A percentile compares a stretch with the other conserved stretches of the same genome.
Evolutionary conservation across 2,797 vertebrate species (phyloP).

Genomic region (Crocidura indochinensis): DNA sequence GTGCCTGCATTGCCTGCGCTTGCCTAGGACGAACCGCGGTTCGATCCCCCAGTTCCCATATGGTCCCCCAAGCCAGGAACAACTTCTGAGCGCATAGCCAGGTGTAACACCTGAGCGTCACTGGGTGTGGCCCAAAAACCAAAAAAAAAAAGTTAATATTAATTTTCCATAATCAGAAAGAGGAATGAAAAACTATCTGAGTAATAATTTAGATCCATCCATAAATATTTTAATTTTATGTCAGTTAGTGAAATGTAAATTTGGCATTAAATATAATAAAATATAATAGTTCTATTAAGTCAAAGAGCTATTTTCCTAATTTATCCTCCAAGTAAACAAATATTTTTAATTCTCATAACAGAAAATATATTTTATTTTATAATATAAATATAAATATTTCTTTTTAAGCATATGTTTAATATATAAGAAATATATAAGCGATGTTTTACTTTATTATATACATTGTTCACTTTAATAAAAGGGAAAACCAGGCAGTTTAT

Average conservation of each 20-base stretch:
- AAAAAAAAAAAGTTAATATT: conserved; percentile 67
- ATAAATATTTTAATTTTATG: conserved; percentile 71
- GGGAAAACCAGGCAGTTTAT: conserved; percentile 40
- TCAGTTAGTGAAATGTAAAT: conserved; percentile 65
- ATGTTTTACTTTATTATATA: conserved; percentile 50
- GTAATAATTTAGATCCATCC: conserved; percentile 46
- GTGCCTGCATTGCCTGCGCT: no score
- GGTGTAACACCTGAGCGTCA: no score
- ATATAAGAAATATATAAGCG: no score
- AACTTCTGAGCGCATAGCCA: no score
- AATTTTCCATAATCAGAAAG: conserved; percentile 56
- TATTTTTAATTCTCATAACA: conserved; percentile 69
- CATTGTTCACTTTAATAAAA: conserved; percentile 21
- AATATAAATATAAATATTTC: no score
- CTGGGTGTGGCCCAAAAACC: no score
- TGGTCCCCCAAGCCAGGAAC: no score
- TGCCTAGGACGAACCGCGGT: no score
- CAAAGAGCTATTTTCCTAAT: conserved; percentile 41
- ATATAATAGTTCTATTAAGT: conserved; percentile 64
- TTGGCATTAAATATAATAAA: conserved; percentile 69
- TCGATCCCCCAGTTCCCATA: no score
- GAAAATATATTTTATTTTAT: conserved; percentile 65
- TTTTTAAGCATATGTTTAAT: no score
- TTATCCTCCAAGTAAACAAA: conserved; percentile 63
- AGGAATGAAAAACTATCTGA: conserved; percentile 46